A percentile compares a stretch with the other conserved stretches of the same genome.
Conservation (phyloP, 2,113 vertebrate species). For the Oreochromis tanganicae region DNA sequence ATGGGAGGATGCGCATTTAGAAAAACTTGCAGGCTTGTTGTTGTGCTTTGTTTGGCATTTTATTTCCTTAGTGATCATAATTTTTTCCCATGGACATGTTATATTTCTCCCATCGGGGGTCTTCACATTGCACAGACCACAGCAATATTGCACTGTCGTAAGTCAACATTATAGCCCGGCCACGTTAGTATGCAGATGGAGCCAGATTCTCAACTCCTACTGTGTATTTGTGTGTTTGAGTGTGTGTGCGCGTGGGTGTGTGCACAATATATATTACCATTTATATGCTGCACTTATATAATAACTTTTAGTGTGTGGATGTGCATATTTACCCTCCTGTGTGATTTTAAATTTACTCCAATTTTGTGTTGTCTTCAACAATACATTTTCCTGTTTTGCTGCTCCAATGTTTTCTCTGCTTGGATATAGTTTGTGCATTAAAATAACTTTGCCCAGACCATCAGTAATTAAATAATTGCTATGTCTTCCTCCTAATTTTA, state of each 20-base stretch:
- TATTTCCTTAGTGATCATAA: neutral
- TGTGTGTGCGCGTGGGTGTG: neutral
- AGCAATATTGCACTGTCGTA: conserved; percentile 15
- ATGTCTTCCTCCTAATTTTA: neutral
- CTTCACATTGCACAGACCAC: neutral
- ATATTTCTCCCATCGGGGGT: neutral
- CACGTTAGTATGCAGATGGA: neutral
- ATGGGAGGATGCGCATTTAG: neutral
- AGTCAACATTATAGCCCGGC: conserved; percentile 11
- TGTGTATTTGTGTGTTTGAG: neutral
- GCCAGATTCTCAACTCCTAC: neutral
- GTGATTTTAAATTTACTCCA: neutral
- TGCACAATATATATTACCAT: neutral
- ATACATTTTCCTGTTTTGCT: neutral
- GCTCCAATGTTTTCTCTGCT: neutral
- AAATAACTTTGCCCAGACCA: neutral
- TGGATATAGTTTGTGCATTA: neutral
- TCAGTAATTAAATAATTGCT: neutral
- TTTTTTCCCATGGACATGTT: neutral
- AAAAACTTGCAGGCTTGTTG: neutral
- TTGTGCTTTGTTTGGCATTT: conserved; percentile 6
- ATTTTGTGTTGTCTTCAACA: neutral
- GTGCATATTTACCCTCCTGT: neutral
- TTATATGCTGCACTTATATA: neutral
- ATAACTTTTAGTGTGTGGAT: neutral